Base-by-base conservation (phyloP, 2,888 invertebrate species). In the Phragmatobia fuliginosa region DNA sequence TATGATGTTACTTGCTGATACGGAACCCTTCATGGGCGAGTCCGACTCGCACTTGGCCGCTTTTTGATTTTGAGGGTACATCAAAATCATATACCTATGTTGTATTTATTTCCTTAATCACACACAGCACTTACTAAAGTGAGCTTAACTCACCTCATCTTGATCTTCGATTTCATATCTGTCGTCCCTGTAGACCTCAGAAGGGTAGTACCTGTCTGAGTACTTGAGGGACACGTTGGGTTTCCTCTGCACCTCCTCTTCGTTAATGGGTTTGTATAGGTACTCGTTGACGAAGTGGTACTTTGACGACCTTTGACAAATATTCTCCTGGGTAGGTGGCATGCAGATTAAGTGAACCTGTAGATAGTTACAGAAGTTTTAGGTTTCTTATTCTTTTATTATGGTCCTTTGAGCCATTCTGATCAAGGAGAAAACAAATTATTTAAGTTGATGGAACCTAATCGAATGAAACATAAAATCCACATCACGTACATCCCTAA, bases 201-300 rank as follows among this genome's bases (percentile, higher is more conserved):
- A 96, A 1, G 98, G 98, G 92, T 97, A 98, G 89, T 97, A 98
- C 81, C 98, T 95, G 87, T 98, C 98, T 68, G 98, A 97, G 92
- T 98, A 98, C 86, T 97, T 96, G 66, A 97, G 93, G 14, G 97
- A 97, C 6, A 97, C 96, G 88, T 98, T 98, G 38, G 98, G 98
- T 81, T 97, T 97, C 81, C 95, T 96, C 87, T 97, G 97, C 66
- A 97, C 97, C 89, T 98, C 98, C 85, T 98, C 97, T 76, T 97
- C 96, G 88, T 98, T 98, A 86, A 98, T 95, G 3, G 98, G 98
- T 85, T 98, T 97, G 96, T 99, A 98, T 33, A 99, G 95, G 91
- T 98, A 98, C 79, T 98, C 98, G 91, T 99, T 99, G 79, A 99
- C 98, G 88, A 98, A 98, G 90, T 98, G 98, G 90, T 97, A 98